Percentiles rank a stretch among this genome's conserved stretches.
phyloP scores from a whole-genome alignment of 1,140 invertebrate species.

The Drosophila sulfurigaster region DNA sequence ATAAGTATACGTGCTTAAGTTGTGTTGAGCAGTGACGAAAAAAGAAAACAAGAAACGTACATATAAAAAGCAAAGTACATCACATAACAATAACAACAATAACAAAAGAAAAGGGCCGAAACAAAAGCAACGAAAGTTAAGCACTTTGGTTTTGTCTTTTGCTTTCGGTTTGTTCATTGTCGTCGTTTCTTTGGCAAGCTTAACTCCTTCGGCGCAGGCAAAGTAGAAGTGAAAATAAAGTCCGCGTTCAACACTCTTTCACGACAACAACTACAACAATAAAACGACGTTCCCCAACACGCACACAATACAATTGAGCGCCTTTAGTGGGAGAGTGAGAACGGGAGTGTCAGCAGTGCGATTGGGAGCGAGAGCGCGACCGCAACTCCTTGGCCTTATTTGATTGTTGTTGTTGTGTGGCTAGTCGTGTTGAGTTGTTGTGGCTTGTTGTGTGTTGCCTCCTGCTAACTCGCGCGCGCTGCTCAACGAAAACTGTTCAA shows the following conservation, averaged over 20 bases:
- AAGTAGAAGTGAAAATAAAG: slow-evolving; percentile 25
- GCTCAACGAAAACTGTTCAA: slow-evolving; percentile 83
- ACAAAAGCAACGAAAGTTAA: slow-evolving; percentile 60
- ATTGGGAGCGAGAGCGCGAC: slow-evolving; percentile 51
- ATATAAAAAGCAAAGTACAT: slow-evolving; percentile 55
- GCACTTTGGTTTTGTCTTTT: slow-evolving; percentile 49
- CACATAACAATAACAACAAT: slow-evolving; percentile 52
- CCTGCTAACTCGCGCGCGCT: slow-evolving; percentile 54
- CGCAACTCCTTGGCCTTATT: slow-evolving; percentile 72
- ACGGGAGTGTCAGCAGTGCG: neutral
- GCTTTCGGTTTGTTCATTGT: slow-evolving; percentile 42
- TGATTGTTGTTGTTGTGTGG: slow-evolving; percentile 31
- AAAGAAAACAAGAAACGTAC: slow-evolving; percentile 51
- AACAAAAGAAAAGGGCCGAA: slow-evolving; percentile 57
- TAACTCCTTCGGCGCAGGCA: slow-evolving; percentile 38
- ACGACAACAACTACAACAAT: slow-evolving; percentile 45
- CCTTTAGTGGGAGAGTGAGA: slow-evolving; percentile 21
- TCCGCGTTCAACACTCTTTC: slow-evolving; percentile 57
- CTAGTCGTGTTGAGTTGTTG: slow-evolving; percentile 49
- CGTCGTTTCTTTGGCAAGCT: slow-evolving; percentile 47
- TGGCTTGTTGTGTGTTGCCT: slow-evolving; percentile 35
- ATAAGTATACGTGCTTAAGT: slow-evolving; percentile 77
- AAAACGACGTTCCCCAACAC: slow-evolving; percentile 36
- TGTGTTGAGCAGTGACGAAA: slow-evolving; percentile 57
- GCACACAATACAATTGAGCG: slow-evolving; percentile 26